These are phyloP conservation scores for Hydriomena furcata DNA, from an alignment of 2,888 invertebrate genomes.

Conservation along the genomic window DNA sequence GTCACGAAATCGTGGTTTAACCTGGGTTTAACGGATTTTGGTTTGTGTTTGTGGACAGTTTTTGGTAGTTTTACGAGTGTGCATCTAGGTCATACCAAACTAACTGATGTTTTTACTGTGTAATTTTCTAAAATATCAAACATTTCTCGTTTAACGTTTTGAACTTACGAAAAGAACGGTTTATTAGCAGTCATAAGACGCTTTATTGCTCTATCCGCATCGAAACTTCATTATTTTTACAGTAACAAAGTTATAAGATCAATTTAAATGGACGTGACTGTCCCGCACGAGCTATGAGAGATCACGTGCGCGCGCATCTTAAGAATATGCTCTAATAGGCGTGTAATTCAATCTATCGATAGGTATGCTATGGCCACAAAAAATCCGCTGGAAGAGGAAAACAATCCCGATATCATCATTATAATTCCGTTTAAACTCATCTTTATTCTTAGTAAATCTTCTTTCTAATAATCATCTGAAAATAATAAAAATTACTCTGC, in stretches of 20 bases:
- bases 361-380: conserved; percentile 27
- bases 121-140: background rate
- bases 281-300: conserved; percentile 30
- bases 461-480: no score
- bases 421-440: background rate
- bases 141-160: background rate
- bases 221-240: conserved; percentile 39
- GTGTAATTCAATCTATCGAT: conserved; percentile 62
- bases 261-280: conserved; percentile 45
- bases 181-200: conserved; percentile 20
- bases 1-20: conserved; percentile 36
- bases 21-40: conserved; percentile 20
- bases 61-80: background rate
- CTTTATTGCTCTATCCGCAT: conserved; percentile 31
- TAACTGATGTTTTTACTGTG: background rate
- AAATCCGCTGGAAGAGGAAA: conserved; percentile 23
- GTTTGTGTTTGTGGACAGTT: conserved; percentile 1
- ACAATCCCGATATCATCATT: background rate
- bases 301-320: conserved; percentile 42
- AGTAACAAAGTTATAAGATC: conserved; percentile 42
- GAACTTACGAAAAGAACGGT: conserved; percentile 10
- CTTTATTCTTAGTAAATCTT: no score
- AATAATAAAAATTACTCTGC: no score
- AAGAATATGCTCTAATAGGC: conserved; percentile 60
- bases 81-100: background rate